A percentile compares a stretch with the other conserved stretches of the same genome.
These are phyloP conservation scores for Plemyria rubiginata DNA, from an alignment of 2,888 invertebrate species.

Conservation along the genomic window DNA sequence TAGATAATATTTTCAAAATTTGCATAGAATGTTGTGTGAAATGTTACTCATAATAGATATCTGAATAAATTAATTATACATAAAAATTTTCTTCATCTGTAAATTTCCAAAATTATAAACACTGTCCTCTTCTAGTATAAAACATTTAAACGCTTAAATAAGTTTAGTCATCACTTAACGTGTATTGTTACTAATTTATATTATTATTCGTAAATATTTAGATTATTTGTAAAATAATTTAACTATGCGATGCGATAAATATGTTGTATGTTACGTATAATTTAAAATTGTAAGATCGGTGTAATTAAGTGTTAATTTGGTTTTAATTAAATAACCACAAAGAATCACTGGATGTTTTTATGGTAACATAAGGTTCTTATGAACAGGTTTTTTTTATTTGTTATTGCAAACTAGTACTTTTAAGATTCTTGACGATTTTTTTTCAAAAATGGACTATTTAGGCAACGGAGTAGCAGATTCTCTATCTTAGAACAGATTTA, in stretches of 20 bases:
- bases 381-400: no score
- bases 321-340: conserved; percentile 70
- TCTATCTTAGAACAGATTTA: no score
- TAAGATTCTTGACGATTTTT: no score
- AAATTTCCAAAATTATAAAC: conserved; percentile 1
- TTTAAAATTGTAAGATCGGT: conserved; percentile 66
- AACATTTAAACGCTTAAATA: conserved; percentile 24
- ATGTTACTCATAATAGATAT: no score
- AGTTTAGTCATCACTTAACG: conserved; percentile 29
- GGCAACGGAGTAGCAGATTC: no score
- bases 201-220: conserved; percentile 33
- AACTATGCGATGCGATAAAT: conserved; percentile 61
- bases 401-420: no score
- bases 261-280: conserved; percentile 65
- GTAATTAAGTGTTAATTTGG: conserved; percentile 77
- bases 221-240: conserved; percentile 42
- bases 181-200: conserved; percentile 43
- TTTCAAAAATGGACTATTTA: no score
- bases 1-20: no score
- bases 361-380: no score
- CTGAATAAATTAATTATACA: no score
- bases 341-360: conserved; percentile 51
- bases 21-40: no score
- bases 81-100: neutral
- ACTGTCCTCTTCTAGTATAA: neutral